These are phyloP conservation scores for Capreolus pygargus DNA, from an alignment of 2,113 vertebrate species.

Conservation along the genomic window DNA sequence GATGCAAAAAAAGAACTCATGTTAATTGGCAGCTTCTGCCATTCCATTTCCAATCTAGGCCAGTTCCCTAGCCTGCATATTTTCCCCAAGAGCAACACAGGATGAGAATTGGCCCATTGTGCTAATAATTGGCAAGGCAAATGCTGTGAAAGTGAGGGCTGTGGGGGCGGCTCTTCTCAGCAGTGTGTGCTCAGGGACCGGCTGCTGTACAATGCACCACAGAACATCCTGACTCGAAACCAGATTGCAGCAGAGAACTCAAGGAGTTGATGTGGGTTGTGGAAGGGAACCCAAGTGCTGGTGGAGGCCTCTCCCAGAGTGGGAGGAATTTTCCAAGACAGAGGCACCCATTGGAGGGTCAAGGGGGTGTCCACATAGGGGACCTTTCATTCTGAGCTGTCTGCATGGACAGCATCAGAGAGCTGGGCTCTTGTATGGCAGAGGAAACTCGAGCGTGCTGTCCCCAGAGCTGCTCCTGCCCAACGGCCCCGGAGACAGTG, in stretches of 20 bases:
- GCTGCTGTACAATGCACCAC: constrained; percentile 57
- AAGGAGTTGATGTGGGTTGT: background rate
- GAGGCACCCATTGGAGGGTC: background rate
- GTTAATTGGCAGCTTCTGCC: constrained; percentile 61
- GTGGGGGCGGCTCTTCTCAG: constrained; percentile 57
- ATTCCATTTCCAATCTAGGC: constrained; percentile 71
- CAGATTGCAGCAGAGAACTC: background rate
- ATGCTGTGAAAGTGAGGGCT: constrained; percentile 16
- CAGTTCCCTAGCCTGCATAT: constrained; percentile 62
- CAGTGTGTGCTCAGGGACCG: constrained; percentile 49
- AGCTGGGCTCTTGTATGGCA: background rate
- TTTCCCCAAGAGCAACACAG: constrained; percentile 61
- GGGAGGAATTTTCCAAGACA: constrained; percentile 37
- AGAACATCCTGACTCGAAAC: constrained; percentile 45
- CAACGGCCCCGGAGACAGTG: background rate
- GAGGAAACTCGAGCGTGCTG: background rate
- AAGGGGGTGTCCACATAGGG: background rate
- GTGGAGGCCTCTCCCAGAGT: background rate
- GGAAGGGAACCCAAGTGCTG: background rate
- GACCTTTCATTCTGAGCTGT: background rate
- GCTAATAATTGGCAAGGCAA: constrained; percentile 68
- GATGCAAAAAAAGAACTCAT: constrained; percentile 31
- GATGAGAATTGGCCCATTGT: constrained; percentile 69
- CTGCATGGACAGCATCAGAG: background rate
- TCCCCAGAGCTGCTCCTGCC: background rate